Evolutionary conservation across 2,888 invertebrate species (phyloP).

Genomic region (Poecilobothrus nobilitatus): DNA sequence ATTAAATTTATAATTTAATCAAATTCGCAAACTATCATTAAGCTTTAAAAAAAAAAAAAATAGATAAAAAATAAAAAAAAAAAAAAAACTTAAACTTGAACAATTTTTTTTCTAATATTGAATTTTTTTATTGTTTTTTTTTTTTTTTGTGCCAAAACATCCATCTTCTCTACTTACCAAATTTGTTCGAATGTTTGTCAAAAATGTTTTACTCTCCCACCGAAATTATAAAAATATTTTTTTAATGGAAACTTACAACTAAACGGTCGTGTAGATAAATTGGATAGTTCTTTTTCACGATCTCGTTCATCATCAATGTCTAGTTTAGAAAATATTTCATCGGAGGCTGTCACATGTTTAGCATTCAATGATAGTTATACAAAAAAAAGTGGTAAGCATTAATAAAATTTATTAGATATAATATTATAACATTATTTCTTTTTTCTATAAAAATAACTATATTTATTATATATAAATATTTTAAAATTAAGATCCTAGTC

Average conservation of each 20-base stretch:
- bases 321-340: conserved; percentile 92
- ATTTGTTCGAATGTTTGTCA: too few relatives aligned
- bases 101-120: too few relatives aligned
- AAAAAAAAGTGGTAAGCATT: conserved; percentile 76
- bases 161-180: too few relatives aligned
- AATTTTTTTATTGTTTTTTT: too few relatives aligned
- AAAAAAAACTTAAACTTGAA: too few relatives aligned
- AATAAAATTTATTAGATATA: conserved; percentile 12
- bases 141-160: too few relatives aligned
- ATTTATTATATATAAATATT: conserved; percentile 15
- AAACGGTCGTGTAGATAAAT: conserved; percentile 71
- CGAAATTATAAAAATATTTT: too few relatives aligned
- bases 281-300: conserved; percentile 93
- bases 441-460: neutral
- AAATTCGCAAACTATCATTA: too few relatives aligned
- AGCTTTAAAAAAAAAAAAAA: too few relatives aligned
- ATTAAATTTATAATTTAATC: too few relatives aligned
- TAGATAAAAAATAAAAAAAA: too few relatives aligned
- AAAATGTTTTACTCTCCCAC: too few relatives aligned
- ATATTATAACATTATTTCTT: neutral
- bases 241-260: conserved; percentile 19
- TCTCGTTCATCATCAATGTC: conserved; percentile 97
- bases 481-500: conserved; percentile 61
- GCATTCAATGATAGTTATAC: conserved; percentile 93
- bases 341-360: conserved; percentile 92